Evolutionary conservation across 2,888 invertebrate species (phyloP), one percentile per base, ranked within the genome.

Genomic region (Trichacis sp.): DNA sequence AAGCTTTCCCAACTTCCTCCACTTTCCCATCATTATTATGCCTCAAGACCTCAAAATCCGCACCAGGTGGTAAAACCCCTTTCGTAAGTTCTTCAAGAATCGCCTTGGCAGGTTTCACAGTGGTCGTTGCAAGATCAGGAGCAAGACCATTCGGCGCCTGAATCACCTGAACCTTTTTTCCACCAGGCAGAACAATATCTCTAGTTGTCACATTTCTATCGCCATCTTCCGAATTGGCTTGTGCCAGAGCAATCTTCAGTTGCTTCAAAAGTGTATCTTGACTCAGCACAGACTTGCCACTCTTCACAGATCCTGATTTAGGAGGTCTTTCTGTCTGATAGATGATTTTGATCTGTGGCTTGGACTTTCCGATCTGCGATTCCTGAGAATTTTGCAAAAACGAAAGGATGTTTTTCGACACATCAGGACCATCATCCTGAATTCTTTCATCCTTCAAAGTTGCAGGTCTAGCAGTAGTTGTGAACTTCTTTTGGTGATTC

Each of bases 11-110:
- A 0, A 92, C 87, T 76, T 91, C 90, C 74, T 93, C 92, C 0
- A 93, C 84, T 72, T 89, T 90, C 1, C 93, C 93, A 65, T 90
- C 90, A 43, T 89, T 90, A 14, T 90, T 88, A 53, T 93, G 93
- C 76, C 92, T 90, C n/a, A 93, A 87, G 0, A 94, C 87, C 82
- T 95, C 94, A 74, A 91, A 94, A 73, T 94, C 91, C 0, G 93
- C 90, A 1, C 92, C 92, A 0, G 92, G 90, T 1, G 94, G 94
- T 60, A 94, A 85, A 0, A 93, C 91, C 0, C 91, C 92, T 80
- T 92, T 92, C 0, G 94, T 93, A 43, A 94, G 83, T 77, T 94
- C 93, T 49, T 93, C 93, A 6, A 94, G 87, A 1, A 92, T 88
- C 15, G 88, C 87, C 67, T 88, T 88, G 20, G 90, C 91, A 61